Evolutionary conservation across 2,797 vertebrate species (phyloP), one percentile per base, ranked within the genome.

Genomic region (Rhyacichthys aspro): DNA sequence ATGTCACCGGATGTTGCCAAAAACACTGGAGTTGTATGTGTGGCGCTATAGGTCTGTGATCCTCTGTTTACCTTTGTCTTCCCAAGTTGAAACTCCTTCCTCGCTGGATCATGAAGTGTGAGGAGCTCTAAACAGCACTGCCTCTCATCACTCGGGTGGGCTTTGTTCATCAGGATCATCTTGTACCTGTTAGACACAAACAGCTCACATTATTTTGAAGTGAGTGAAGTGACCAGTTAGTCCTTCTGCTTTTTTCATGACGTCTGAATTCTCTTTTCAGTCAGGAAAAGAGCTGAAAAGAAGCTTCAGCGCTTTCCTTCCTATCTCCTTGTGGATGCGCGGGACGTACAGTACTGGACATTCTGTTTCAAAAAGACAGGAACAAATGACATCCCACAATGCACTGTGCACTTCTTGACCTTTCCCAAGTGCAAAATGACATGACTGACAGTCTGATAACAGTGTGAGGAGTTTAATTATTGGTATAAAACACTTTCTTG

Each of bases 21-120:
- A 5, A n/a, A n/a, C n/a, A n/a, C n/a, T n/a, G 23, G 23, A 28
- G 23, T 6, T 28, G 23, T 2, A 6, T 28, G 3, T 28, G 23
- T 28, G 4, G 23, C 2, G 19, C n/a, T 23, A 23, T 23, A 23
- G 19, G 23, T 42, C 7, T 42, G 41, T 42, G 41, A 42, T 42
- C 14, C 12, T 6, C 7, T 11, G 12, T 53, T 39, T 90, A 97
- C 96, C 95, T 97, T 97, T 57, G 93, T 94, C 85, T 95, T 97
- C 44, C 96, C 96, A 68, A 97, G 70, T 58, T 95, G 94, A 95
- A 95, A 97, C 55, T 93, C 92, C 59, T 74, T 93, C 77, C 84
- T 94, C 52, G 73, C 74, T 69, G 72, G 77, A 64, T 96, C 92
- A 12, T 92, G 89, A 23, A 65, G 78, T 17, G 80, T 81, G 59